Base-by-base conservation (phyloP, 2,113 vertebrate species). In the Syngnathus floridae region DNA sequence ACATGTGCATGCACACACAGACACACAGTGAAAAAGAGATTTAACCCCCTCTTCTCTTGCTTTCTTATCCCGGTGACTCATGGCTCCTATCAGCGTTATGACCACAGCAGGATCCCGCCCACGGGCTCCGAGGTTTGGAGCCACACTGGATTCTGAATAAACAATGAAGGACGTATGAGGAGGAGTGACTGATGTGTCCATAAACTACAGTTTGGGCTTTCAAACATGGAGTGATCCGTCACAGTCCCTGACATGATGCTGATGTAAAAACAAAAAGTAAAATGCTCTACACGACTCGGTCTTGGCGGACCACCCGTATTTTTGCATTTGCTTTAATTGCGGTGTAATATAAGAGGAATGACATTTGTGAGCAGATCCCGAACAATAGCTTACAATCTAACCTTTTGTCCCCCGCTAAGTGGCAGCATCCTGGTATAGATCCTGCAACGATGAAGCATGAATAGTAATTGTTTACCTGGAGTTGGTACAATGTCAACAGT, bases 401-500 rank as follows among this genome's bases (percentile, higher is more conserved):
- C 84, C 80, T 85, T 84, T 86, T 82, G 83, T 75, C 79, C 79
- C 62, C 54, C 38, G 65, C 70, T 83, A 87, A 86, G 87, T 87
- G 82, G 82, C 80, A 60, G 82, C 65, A 86, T 89, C 83, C 87
- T 87, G 86, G 80, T 87, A 87, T 86, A 87, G 86, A 89, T 86
- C 74, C 71, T 40, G 70, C 36, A 6, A 81, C 72, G 80, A 86
- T 85, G 81, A 82, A 82, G 77, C 81, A 70, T 86, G 85, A 87
- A 89, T 85, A 84, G 86, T 87, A 86, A 86, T 87, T 87, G 87
- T 88, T 89, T 86, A 89, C 86, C 84, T 84, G 79, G 82, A 86
- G 76, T 82, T 85, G 76, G 78, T 86, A 81, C 85, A 85, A 87
- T 83, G 85, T 86, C 84, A 86, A 80, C 84, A 85, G 85, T 83